A percentile compares a stretch with the other conserved stretches of the same genome.
These are phyloP conservation scores for Equus quagga DNA, from an alignment of 2,113 vertebrate genomes.

Conservation along the genomic window DNA sequence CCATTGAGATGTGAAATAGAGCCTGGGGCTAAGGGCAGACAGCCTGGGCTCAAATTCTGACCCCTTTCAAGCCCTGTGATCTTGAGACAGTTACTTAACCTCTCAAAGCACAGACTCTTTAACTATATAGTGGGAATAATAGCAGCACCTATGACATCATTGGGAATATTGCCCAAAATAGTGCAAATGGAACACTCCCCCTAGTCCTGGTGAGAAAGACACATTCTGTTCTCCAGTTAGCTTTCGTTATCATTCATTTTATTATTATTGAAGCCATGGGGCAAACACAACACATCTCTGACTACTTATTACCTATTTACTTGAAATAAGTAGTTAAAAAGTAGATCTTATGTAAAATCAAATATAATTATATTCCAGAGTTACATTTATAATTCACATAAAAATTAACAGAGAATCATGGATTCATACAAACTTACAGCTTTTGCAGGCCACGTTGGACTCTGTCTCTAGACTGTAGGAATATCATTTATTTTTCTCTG, in stretches of 20 bases:
- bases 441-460: background rate
- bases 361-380: background rate
- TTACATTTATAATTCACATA: background rate
- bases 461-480: background rate
- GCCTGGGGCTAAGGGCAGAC: rapidly evolving
- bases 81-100: background rate
- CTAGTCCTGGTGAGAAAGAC: background rate
- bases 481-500: background rate
- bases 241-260: background rate
- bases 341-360: background rate
- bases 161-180: background rate
- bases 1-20: background rate
- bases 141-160: too few relatives aligned
- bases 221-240: rapidly evolving
- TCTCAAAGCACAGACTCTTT: background rate
- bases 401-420: background rate
- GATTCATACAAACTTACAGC: background rate
- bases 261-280: background rate
- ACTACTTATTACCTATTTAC: background rate
- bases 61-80: background rate
- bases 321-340: background rate
- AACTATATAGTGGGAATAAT: background rate
- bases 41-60: background rate
- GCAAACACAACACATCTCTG: background rate
- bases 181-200: background rate